Evolutionary conservation across 2,797 vertebrate species (phyloP).

Genomic region (Cuniculus paca): DNA sequence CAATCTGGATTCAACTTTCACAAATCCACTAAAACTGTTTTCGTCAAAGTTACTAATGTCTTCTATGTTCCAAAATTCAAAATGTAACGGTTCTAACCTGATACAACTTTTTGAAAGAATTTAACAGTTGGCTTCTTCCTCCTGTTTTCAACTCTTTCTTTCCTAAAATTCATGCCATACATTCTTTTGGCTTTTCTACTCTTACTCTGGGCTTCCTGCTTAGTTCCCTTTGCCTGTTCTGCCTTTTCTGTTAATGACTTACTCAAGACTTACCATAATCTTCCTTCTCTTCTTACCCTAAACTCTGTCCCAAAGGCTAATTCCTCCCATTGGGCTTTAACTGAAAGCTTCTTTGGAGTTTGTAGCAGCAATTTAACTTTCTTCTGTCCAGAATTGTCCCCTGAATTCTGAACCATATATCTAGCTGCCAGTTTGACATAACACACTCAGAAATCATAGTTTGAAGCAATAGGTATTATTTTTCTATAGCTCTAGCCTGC

Average conservation of each 20-base stretch:
- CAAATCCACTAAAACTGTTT: not conserved
- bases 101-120: not conserved
- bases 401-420: not conserved
- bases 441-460: not conserved
- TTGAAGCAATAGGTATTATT: not conserved
- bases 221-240: not conserved
- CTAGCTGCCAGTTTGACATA: not conserved
- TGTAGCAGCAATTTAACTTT: not conserved
- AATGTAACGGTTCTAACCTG: not conserved
- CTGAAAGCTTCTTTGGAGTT: not conserved
- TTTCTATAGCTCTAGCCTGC: not conserved
- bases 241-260: not conserved
- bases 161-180: not conserved
- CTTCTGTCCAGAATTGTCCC: not conserved
- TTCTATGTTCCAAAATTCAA: not conserved
- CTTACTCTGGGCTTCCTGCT: not conserved
- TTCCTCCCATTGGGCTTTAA: not conserved
- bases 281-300: not conserved
- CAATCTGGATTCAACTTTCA: constrained; percentile 1
- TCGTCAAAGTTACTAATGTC: not conserved
- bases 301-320: not conserved
- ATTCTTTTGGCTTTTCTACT: not conserved
- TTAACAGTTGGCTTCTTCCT: not conserved
- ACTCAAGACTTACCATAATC: not conserved
- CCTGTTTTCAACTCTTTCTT: not conserved